Base-by-base conservation (phyloP, 2,113 vertebrate species). In the Nycticebus coucang region DNA sequence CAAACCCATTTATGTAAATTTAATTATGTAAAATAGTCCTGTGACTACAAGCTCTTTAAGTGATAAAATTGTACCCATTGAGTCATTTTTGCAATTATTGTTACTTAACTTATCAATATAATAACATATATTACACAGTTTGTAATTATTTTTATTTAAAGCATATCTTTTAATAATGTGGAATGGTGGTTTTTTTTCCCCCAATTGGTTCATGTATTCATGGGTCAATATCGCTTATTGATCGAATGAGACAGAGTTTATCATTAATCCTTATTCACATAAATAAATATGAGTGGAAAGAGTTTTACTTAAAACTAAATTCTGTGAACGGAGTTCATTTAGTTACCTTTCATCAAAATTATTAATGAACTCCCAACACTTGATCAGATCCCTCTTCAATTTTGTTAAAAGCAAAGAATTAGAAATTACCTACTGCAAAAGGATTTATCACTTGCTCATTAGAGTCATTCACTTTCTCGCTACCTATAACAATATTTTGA, bases 11-110 rank as follows among this genome's bases (percentile, higher is more conserved):
- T 77, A 88, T 77, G 87, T 82, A 80, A 87, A 94, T 84, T 84
- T 84, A 95, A 95, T 83, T 96, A 88, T 69, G 50, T n/a, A 71
- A 91, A 87, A 68, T 10, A 69, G 21, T 82, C 24, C 9, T 87
- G 9, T 89, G 62, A 62, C n/a, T 4, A 17, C 21, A 82, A 66
- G 79, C 9, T 89, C 84, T 59, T 37, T 91, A 91, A 91, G 22
- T 78, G n/a, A 86, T 57, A 60, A 80, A 91, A 53, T 68, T 60
- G 15, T 59, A 60, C 28, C 37, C 18, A 68, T 28, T 55, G 24
- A 91, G 18, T 26, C 71, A 85, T 72, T 79, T 77, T 62, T 66
- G 41, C 22, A 88, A 64, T 84, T 77, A 55, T 68, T 13, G 55
- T 84, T 69, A 68, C 17, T 66, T 26, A 60, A 57, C 41, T 77